Evolutionary conservation across 2,113 vertebrate species (phyloP).

Genomic region (Stegostoma tigrinum): DNA sequence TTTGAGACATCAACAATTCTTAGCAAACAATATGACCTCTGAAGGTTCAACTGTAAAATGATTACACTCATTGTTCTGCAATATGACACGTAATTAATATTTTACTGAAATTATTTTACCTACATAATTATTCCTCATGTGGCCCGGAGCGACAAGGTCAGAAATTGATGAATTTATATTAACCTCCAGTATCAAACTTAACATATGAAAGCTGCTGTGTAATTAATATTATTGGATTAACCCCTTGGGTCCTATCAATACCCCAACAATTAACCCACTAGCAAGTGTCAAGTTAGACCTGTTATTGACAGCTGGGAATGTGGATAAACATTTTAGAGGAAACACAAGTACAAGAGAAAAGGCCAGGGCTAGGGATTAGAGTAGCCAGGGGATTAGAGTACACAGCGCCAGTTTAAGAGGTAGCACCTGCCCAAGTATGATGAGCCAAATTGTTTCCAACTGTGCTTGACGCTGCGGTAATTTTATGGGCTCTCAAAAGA

Average conservation of each 20-base stretch:
- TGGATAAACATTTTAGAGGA: conserved; percentile 8
- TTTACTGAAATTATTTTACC: not conserved
- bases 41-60: not conserved
- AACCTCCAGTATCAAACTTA: not conserved
- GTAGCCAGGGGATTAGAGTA: not conserved
- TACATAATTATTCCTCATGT: conserved; percentile 8
- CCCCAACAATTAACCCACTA: conserved; percentile 13
- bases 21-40: not conserved
- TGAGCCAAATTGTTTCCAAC: not conserved
- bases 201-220: not conserved
- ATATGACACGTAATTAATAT: not conserved
- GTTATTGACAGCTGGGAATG: not conserved
- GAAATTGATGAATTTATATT: not conserved
- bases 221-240: conserved; percentile 30
- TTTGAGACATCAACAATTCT: conserved; percentile 1
- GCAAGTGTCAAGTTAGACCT: not conserved
- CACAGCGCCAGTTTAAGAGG: not conserved
- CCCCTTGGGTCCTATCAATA: conserved; percentile 23
- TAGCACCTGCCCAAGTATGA: not conserved
- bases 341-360: not conserved
- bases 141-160: conserved; percentile 7
- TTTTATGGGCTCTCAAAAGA: not conserved
- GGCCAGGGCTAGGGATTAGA: not conserved
- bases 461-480: not conserved
- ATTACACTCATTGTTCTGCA: not conserved